Conservation (phyloP, 2,888 invertebrate species). For the Caenorhabditis wallacei region DNA sequence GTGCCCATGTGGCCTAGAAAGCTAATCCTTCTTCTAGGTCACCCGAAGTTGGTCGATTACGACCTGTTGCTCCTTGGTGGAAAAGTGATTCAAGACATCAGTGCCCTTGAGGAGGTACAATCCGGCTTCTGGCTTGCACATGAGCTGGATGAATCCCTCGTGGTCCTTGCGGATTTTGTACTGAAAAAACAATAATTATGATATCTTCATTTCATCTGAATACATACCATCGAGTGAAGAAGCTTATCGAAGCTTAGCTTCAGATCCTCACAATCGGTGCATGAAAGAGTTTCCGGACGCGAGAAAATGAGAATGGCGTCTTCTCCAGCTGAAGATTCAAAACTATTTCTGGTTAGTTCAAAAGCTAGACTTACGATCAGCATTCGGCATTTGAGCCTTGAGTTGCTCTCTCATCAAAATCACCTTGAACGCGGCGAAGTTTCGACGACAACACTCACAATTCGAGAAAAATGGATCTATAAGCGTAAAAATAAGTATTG, state of each 20-base stretch:
- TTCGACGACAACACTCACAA: neutral
- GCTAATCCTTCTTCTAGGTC: too few relatives aligned
- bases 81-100: neutral
- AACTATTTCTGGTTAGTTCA: neutral
- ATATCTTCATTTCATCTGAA: too few relatives aligned
- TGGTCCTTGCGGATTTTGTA: neutral
- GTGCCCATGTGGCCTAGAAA: too few relatives aligned
- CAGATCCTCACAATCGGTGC: constrained; percentile 11
- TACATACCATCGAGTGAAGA: neutral
- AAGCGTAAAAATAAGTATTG: neutral
- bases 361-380: neutral
- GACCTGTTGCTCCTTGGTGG: neutral
- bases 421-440: neutral
- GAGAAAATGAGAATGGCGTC: neutral
- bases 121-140: neutral
- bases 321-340: neutral
- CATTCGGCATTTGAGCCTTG: neutral
- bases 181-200: neutral
- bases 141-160: constrained; percentile 8
- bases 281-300: neutral
- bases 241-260: neutral
- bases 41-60: neutral
- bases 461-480: neutral
- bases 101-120: constrained; percentile 13
- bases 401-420: constrained; percentile 1